Base-by-base conservation (phyloP, 2,113 vertebrate species). In the Arizona elegans region DNA sequence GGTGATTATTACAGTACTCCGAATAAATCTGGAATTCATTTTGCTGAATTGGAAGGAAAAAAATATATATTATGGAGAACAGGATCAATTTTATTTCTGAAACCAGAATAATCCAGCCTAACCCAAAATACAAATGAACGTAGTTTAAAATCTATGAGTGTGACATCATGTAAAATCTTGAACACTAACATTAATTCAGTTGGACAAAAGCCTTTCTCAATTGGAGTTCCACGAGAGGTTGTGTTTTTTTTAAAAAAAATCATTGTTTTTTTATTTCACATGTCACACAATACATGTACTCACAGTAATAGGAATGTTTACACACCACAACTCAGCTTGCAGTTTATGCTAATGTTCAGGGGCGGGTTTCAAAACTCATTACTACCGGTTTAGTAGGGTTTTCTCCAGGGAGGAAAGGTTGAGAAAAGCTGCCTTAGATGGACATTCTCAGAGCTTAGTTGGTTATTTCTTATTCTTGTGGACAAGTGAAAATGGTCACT, bases 11-110 rank as follows among this genome's bases (percentile, higher is more conserved):
- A 97, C 99, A 99, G 95, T 99, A 99, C 93, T 99, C 99, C 0
- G 99, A 99, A 95, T 99, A 99, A 92, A 99, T 99, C 98, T 99
- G 99, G 91, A 99, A 99, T 95, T 99, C 98, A 0, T 98, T 99
- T 98, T 99, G 98, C 99, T 99, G 95, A 38, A 89, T 92, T 59
- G n/a, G 75, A 75, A 92, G 86, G n/a, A 1, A 43, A 9, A 55
- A 87, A 3, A 55, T 88, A 52, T n/a, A 8, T 15, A 87, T 29
- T 96, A 59, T 56, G 54, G 88, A 55, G 38, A 89, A 58, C 17
- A 33, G 38, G 75, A 43, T 81, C 33, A 21, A 81, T 81, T 81
- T 81, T 81, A 81, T 81, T 88, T 89, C 43, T 89, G 6, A 24
- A 43, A 89, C 33, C 33, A 89, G 2, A 58, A 12, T 55, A 59